Base-by-base conservation (phyloP, 2,113 vertebrate genomes). In the Poicephalus meyeri region DNA sequence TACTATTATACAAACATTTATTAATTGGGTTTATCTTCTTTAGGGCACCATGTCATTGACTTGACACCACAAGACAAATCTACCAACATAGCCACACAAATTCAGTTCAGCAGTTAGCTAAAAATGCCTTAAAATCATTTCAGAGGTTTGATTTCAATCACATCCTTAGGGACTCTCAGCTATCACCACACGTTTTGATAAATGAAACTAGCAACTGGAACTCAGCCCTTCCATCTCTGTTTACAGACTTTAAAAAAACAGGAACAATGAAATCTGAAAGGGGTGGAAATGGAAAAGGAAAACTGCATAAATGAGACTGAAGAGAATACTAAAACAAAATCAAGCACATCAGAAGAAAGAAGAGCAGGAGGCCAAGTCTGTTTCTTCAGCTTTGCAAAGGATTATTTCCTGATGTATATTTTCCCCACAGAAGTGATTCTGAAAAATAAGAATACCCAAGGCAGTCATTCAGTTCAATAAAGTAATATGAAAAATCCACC, bases 301-400 rank as follows among this genome's bases (percentile, higher is more conserved):
- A 95, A 91, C 66, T 72, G 44, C 26, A 89, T 60, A 91, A 85
- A 87, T 53, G 13, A 93, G 66, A 68, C 21, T 61, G 53, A 91
- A 89, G 17, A 78, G 37, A 82, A 79, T 80, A 86, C 80, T 79
- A 91, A 94, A 91, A 69, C 28, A 83, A 85, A 94, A 52, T 63
- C 49, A 85, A 95, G 68, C 31, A 52, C 9, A 76, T 70, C 66
- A 87, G 66, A 77, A 70, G 76, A 85, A 82, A 86, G 26, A 86
- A 70, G 33, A 85, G 14, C 11, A 71, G 35, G 31, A 89, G 29
- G 53, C 46, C 95, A 96, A 94, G 46, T 73, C 91, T 90, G 53
- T 70, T 76, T 90, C 80, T 86, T 87, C n/a, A 66, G 41, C 39
- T 85, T 77, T 85, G 50, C 29, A 80, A 61, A 82, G 4, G 35